Percentiles rank a stretch among this genome's conserved stretches.
Evolutionary conservation across 2,888 invertebrate species (phyloP).

Genomic region (Lamproptera curius): DNA sequence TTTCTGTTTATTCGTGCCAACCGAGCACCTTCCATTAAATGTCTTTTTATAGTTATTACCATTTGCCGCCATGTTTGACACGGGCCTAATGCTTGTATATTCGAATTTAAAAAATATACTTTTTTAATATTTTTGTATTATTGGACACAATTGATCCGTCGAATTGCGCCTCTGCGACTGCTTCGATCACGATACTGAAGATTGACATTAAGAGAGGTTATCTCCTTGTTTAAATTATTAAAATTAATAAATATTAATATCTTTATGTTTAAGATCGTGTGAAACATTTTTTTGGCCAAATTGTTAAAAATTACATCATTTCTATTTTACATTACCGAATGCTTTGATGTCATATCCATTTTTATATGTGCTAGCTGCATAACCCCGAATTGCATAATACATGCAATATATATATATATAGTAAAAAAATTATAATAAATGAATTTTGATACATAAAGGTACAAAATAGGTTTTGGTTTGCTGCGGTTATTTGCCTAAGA

Average conservation of each 20-base stretch:
- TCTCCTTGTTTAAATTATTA: slow-evolving; percentile 25
- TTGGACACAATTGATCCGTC: slow-evolving; percentile 29
- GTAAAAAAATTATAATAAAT: no score
- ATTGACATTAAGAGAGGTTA: slow-evolving; percentile 33
- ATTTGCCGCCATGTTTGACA: slow-evolving; percentile 54
- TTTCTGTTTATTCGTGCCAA: slow-evolving; percentile 47
- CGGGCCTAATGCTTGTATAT: slow-evolving; percentile 54
- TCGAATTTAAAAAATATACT: slow-evolving; percentile 24
- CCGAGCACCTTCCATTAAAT: slow-evolving; percentile 48
- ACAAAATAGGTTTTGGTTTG: no score
- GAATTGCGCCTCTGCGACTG: slow-evolving; percentile 30
- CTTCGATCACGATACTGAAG: slow-evolving; percentile 19
- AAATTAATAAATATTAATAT: slow-evolving; percentile 8
- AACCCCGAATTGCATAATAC: no score
- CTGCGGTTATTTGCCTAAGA: no score
- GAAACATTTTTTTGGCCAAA: no score
- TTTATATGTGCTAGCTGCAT: no score
- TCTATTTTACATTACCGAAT: no score
- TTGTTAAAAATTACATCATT: no score
- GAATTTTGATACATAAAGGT: no score
- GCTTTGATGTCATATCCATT: no score
- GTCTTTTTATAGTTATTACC: slow-evolving; percentile 49
- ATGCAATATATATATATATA: no score
- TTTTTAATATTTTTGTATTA: slow-evolving; percentile 1
- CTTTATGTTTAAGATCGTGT: no score